These are phyloP conservation scores for Siniperca chuatsi DNA, from an alignment of 2,113 vertebrate genomes.

Conservation along the genomic window DNA sequence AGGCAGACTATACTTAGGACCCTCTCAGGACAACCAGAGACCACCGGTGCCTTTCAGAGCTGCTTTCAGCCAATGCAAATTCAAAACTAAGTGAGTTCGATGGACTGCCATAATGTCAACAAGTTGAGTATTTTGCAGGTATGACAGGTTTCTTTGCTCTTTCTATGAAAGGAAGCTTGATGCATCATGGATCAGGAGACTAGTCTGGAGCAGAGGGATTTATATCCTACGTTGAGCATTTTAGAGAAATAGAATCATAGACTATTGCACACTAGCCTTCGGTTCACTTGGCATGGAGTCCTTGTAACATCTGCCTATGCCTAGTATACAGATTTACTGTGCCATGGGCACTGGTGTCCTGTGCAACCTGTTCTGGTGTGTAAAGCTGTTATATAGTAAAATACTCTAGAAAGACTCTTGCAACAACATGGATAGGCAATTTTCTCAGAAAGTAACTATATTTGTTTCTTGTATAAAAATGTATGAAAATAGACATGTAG, in stretches of 20 bases:
- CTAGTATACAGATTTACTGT: slow-evolving; percentile 12
- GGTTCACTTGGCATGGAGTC: slow-evolving; percentile 41
- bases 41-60: slow-evolving; percentile 37
- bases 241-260: slow-evolving; percentile 19
- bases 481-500: slow-evolving; percentile 1
- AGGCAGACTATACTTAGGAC: slow-evolving; percentile 32
- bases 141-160: slow-evolving; percentile 37
- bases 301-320: slow-evolving; percentile 26
- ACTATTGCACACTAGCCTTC: slow-evolving; percentile 18
- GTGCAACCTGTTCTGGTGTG: slow-evolving; percentile 14
- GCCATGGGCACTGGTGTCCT: background rate
- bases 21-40: slow-evolving; percentile 44
- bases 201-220: slow-evolving; percentile 11
- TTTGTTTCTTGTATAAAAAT: slow-evolving; percentile 1
- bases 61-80: slow-evolving; percentile 39
- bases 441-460: background rate
- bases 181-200: slow-evolving; percentile 38
- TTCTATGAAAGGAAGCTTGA: slow-evolving; percentile 24
- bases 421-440: background rate
- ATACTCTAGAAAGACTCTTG: background rate
- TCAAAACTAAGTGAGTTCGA: slow-evolving; percentile 1
- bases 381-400: slow-evolving; percentile 3
- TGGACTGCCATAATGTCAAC: slow-evolving; percentile 28
- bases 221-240: slow-evolving; percentile 12
- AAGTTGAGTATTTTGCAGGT: slow-evolving; percentile 22